Evolutionary conservation across 2,113 vertebrate genomes (phyloP).

Genomic region (Alces alces): DNA sequence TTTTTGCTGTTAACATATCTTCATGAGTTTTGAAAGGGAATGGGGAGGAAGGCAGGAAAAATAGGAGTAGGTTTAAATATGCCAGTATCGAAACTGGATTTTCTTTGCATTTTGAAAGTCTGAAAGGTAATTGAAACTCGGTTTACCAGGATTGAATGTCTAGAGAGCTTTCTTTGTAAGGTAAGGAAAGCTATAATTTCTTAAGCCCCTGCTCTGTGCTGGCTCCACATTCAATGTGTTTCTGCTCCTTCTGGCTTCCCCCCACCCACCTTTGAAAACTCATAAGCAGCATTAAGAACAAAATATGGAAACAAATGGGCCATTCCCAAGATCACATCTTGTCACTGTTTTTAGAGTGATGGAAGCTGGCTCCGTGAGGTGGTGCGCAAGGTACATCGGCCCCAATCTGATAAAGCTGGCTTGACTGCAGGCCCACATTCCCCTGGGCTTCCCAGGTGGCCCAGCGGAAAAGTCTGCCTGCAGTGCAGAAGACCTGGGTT

Average conservation of each 20-base stretch:
- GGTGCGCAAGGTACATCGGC: neutral
- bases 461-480: neutral
- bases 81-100: neutral
- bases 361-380: neutral
- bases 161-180: neutral
- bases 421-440: neutral
- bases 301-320: neutral
- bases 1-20: neutral
- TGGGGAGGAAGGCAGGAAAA: neutral
- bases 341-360: neutral
- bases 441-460: neutral
- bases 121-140: neutral
- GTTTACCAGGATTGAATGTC: neutral
- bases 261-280: neutral
- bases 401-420: neutral
- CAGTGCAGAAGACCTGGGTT: neutral
- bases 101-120: neutral
- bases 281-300: neutral
- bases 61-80: neutral
- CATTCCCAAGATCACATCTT: neutral
- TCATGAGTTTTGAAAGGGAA: neutral
- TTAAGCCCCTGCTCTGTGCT: neutral
- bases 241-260: neutral
- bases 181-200: neutral
- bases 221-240: neutral